Evolutionary conservation across 2,113 vertebrate species (phyloP).

Genomic region (Cavia porcellus): DNA sequence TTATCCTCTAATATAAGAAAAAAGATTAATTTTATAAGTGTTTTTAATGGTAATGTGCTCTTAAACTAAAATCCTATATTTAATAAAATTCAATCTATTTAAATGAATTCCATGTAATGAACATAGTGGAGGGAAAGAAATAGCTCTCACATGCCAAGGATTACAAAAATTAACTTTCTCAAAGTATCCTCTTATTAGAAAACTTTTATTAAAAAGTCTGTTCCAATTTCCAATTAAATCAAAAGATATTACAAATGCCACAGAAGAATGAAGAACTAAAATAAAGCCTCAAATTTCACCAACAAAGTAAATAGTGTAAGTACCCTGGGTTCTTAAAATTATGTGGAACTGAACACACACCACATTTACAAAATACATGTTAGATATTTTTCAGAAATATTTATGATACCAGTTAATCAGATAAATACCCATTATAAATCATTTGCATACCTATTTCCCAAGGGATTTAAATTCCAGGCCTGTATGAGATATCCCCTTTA

Average conservation of each 20-base stretch:
- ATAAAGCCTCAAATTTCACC: background rate
- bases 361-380: background rate
- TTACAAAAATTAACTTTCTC: conserved; percentile 65
- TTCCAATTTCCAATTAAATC: conserved; percentile 50
- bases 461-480: background rate
- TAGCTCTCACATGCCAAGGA: conserved; percentile 12
- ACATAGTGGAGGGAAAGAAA: background rate
- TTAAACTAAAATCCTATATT: conserved; percentile 45
- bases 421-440: background rate
- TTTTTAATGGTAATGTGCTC: background rate
- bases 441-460: background rate
- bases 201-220: conserved; percentile 65
- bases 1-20: conserved; percentile 26
- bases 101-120: conserved; percentile 9
- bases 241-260: conserved; percentile 36
- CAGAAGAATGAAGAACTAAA: background rate
- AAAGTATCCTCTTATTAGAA: conserved; percentile 62
- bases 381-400: background rate
- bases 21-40: conserved; percentile 37
- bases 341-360: background rate
- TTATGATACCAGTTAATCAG: background rate
- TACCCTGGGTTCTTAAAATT: background rate
- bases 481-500: background rate
- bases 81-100: conserved; percentile 41
- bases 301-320: background rate